phyloP scores from a whole-genome alignment of 1,140 invertebrate species.

The Chlorops oryzae region DNA sequence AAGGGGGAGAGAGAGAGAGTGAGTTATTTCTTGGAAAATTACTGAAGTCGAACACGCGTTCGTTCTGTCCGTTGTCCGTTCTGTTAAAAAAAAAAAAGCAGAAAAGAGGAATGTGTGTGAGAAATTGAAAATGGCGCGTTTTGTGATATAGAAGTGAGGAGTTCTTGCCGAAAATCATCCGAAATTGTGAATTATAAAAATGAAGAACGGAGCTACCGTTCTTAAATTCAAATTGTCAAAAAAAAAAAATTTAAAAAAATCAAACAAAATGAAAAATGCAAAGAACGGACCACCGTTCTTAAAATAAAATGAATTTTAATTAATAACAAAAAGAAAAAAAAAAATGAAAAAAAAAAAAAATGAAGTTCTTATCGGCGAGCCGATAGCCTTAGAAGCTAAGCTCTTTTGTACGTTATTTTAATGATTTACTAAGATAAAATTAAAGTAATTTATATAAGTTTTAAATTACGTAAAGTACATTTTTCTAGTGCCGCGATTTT shows the following conservation, averaged over 20 bases:
- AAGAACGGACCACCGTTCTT: background rate
- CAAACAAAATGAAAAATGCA: background rate
- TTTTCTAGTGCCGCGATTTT: slow-evolving; percentile 35
- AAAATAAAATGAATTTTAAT: background rate
- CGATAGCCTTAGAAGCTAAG: too few relatives aligned
- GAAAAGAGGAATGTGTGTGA: slow-evolving; percentile 4
- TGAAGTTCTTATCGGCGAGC: too few relatives aligned
- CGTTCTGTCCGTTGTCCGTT: slow-evolving; percentile 32
- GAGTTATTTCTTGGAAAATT: too few relatives aligned
- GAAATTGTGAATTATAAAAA: slow-evolving; percentile 10
- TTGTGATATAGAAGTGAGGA: slow-evolving; percentile 23
- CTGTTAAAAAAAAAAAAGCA: slow-evolving; percentile 11
- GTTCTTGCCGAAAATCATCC: slow-evolving; percentile 11
- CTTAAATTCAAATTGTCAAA: slow-evolving; percentile 26
- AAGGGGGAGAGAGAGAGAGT: too few relatives aligned
- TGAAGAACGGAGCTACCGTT: slow-evolving; percentile 21
- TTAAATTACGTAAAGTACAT: background rate
- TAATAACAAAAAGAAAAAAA: slow-evolving; percentile 13
- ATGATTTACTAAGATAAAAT: background rate
- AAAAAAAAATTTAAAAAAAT: slow-evolving; percentile 12
- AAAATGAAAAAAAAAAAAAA: too few relatives aligned
- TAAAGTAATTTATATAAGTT: background rate
- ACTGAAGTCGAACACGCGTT: too few relatives aligned
- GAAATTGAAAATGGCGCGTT: slow-evolving; percentile 19
- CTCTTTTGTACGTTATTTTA: too few relatives aligned